Conservation (phyloP, 2,797 vertebrate genomes). For the Gymnodraco acuticeps region DNA sequence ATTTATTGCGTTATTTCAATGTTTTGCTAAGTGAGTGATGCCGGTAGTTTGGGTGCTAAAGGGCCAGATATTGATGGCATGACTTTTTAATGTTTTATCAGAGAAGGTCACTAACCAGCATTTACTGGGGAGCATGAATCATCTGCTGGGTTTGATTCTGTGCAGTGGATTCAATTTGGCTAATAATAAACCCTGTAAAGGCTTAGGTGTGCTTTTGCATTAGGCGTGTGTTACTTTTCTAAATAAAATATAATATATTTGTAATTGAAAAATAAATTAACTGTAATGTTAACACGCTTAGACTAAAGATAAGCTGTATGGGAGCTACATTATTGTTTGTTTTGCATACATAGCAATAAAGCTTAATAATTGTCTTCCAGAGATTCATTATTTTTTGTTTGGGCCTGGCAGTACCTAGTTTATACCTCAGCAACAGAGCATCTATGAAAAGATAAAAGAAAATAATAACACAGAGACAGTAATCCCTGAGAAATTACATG, state of each 20-base stretch:
- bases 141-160: slow-evolving; percentile 11
- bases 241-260: no score
- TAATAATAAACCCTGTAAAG: slow-evolving; percentile 6
- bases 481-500: slow-evolving; percentile 29
- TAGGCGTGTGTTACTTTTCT: neutral
- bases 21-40: neutral
- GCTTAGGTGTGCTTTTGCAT: slow-evolving; percentile 12
- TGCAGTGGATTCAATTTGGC: slow-evolving; percentile 17
- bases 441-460: slow-evolving; percentile 44
- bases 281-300: no score
- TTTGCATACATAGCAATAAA: neutral
- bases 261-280: no score
- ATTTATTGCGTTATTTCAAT: neutral
- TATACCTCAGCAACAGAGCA: slow-evolving; percentile 9
- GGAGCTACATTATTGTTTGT: neutral
- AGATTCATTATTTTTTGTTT: slow-evolving; percentile 32
- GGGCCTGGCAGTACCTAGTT: slow-evolving; percentile 5
- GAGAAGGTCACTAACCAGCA: slow-evolving; percentile 15
- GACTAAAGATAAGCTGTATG: no score
- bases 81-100: slow-evolving; percentile 1
- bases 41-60: neutral
- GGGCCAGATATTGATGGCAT: slow-evolving; percentile 6
- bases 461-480: slow-evolving; percentile 29
- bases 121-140: neutral
- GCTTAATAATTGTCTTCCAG: slow-evolving; percentile 5